Percentiles rank a stretch among this genome's conserved stretches.
Evolutionary conservation across 2,888 invertebrate species (phyloP).

Genomic region (Chouioia cunea): DNA sequence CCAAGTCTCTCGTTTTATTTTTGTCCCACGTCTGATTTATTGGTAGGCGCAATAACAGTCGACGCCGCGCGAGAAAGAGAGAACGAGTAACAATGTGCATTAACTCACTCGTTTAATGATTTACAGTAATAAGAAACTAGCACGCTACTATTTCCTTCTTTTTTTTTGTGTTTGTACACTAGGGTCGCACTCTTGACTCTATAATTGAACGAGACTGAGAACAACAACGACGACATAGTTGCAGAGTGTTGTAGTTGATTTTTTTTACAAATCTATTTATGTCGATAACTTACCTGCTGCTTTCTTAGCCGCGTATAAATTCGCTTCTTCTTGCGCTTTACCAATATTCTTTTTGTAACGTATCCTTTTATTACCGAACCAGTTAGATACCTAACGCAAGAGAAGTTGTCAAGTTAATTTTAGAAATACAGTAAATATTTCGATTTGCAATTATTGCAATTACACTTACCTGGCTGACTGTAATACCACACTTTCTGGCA

Average conservation of each 20-base stretch:
- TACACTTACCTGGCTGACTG: constrained; percentile 87
- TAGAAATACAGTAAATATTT: background rate
- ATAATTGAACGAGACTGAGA: constrained; percentile 35
- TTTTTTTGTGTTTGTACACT: background rate
- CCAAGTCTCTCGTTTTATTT: constrained; percentile 51
- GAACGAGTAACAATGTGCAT: constrained; percentile 58
- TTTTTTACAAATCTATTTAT: constrained; percentile 14
- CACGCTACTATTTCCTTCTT: constrained; percentile 42
- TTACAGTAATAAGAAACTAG: constrained; percentile 63
- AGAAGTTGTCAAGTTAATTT: background rate
- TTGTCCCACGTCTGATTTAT: constrained; percentile 56
- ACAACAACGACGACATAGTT: constrained; percentile 9
- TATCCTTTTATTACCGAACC: constrained; percentile 99
- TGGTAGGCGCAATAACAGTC: constrained; percentile 56
- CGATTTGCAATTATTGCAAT: background rate
- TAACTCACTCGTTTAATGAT: constrained; percentile 64
- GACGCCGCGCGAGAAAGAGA: constrained; percentile 31
- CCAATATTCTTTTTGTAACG: constrained; percentile 99
- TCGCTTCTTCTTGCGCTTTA: constrained; percentile 99
- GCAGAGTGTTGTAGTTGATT: background rate
- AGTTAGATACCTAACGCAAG: constrained; percentile 86
- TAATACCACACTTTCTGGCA: constrained; percentile 98
- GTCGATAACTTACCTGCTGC: constrained; percentile 82
- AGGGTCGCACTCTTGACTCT: constrained; percentile 18
- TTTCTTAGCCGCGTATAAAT: constrained; percentile 98